These are phyloP conservation scores for Hofmannophila pseudospretella DNA, from an alignment of 2,888 invertebrate genomes.

Conservation along the genomic window DNA sequence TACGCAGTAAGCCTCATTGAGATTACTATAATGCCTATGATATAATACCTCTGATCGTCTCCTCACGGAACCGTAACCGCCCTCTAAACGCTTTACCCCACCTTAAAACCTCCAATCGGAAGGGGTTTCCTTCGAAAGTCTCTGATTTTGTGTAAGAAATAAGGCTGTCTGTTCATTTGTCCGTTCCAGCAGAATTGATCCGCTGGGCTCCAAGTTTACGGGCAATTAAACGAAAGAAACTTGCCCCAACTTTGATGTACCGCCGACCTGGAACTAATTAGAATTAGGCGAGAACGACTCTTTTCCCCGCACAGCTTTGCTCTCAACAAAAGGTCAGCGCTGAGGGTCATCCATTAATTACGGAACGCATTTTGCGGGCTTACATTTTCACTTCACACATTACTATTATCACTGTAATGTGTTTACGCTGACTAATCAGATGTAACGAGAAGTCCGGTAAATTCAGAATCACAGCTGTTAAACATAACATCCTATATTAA, in stretches of 20 bases:
- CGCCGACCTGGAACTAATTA: slow-evolving; percentile 64
- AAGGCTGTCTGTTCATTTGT: too few species aligned
- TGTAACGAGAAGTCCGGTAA: background rate
- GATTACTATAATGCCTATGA: too few species aligned
- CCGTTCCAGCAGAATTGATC: slow-evolving; percentile 45
- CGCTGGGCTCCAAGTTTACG: slow-evolving; percentile 46
- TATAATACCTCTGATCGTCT: too few species aligned
- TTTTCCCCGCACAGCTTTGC: slow-evolving; percentile 25
- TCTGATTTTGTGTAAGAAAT: too few species aligned
- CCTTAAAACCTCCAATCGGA: too few species aligned
- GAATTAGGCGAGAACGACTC: slow-evolving; percentile 55
- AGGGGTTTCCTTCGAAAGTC: too few species aligned
- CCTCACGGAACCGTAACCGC: too few species aligned
- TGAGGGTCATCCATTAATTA: slow-evolving; percentile 5
- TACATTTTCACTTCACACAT: background rate
- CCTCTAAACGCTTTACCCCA: too few species aligned
- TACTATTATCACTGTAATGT: too few species aligned
- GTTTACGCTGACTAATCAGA: too few species aligned
- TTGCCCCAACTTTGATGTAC: slow-evolving; percentile 60
- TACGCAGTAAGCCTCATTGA: too few species aligned
- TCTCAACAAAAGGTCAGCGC: background rate
- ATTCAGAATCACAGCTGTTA: background rate
- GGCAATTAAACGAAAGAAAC: slow-evolving; percentile 65
- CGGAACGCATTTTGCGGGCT: background rate
- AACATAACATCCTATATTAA: too few species aligned